Percentiles rank a stretch among this genome's conserved stretches.
Evolutionary conservation across 2,797 vertebrate species (phyloP).

Genomic region (Pachyuromys duprasi): DNA sequence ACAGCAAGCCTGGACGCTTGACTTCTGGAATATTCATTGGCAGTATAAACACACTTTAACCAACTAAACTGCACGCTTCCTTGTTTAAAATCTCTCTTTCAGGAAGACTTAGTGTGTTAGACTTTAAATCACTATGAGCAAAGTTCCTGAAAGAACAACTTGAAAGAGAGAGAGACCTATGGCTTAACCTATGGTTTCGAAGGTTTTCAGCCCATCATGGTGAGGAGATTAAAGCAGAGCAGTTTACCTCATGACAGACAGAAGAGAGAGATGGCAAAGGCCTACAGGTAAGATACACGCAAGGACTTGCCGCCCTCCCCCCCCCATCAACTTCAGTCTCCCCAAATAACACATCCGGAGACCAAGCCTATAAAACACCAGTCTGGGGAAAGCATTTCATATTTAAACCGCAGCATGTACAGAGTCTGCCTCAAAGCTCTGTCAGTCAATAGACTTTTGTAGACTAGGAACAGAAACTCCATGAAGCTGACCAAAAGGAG

Average conservation of each 20-base stretch:
- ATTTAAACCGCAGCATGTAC: neutral
- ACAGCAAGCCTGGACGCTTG: neutral
- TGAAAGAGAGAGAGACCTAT: neutral
- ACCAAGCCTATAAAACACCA: neutral
- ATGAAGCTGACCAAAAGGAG: neutral
- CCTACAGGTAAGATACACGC: neutral
- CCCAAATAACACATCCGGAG: neutral
- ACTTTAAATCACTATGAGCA: neutral
- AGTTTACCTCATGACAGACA: neutral
- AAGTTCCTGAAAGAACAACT: neutral
- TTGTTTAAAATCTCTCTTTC: neutral
- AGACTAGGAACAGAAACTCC: slow-evolving; percentile 6
- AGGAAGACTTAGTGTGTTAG: neutral
- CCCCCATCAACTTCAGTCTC: neutral
- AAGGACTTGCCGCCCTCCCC: neutral
- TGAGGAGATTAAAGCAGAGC: neutral
- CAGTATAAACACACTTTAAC: neutral
- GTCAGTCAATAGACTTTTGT: neutral
- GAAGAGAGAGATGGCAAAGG: neutral
- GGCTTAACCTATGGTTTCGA: neutral
- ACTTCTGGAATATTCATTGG: slow-evolving; percentile 16
- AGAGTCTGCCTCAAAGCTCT: neutral
- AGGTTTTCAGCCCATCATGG: neutral
- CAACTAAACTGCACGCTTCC: neutral
- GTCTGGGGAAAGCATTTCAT: neutral